Conservation (phyloP, 1,140 invertebrate species). For the Diorhabda elongata region DNA sequence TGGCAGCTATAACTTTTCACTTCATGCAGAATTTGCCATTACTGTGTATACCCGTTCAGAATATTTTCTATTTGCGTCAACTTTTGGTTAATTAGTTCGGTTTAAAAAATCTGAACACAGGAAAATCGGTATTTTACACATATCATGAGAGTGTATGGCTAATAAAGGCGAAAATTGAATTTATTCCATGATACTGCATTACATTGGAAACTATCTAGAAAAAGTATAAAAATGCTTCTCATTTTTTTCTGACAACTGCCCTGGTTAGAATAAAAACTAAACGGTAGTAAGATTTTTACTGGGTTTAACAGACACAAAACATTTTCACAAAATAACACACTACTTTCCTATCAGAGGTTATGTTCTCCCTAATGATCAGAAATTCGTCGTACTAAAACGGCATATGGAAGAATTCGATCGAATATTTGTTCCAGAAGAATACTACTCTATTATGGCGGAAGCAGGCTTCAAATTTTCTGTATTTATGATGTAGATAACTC, state of each 20-base stretch:
- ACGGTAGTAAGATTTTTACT: neutral
- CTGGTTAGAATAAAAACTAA: neutral
- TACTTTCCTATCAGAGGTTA: too few species aligned
- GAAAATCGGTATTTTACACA: neutral
- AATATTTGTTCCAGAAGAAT: neutral
- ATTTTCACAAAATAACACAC: too few species aligned
- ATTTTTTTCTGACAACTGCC: neutral
- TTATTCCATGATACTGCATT: neutral
- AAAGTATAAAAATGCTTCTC: neutral
- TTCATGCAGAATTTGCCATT: neutral
- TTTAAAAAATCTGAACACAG: neutral
- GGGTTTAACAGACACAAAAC: too few species aligned
- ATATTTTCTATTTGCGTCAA: neutral
- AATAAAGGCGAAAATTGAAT: too few species aligned
- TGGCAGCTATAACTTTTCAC: neutral
- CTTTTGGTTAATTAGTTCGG: neutral
- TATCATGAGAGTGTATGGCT: neutral
- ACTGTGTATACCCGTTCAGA: neutral
- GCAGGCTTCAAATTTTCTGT: too few species aligned
- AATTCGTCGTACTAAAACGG: neutral
- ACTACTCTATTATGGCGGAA: neutral
- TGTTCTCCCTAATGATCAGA: neutral
- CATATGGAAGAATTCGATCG: neutral
- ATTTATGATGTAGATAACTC: too few species aligned
- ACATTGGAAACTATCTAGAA: neutral